These are phyloP conservation scores for Sinocyclocheilus maitianheensis DNA, from an alignment of 2,113 vertebrate species.

Conservation along the genomic window DNA sequence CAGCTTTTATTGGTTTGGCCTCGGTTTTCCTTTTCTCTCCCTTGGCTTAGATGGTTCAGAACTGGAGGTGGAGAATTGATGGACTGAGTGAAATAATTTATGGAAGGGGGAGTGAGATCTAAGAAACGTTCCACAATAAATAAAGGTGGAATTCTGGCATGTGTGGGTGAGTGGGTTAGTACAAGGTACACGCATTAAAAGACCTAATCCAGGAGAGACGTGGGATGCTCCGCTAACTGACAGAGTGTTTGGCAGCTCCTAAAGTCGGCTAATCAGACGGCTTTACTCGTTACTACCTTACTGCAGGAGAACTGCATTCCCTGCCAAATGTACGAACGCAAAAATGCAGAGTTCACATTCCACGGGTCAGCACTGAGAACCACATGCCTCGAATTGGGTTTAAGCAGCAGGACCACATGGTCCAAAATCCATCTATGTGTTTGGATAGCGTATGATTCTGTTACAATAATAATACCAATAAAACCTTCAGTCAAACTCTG, in stretches of 20 bases:
- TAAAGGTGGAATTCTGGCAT: slow-evolving; percentile 37
- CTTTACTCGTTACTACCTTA: slow-evolving; percentile 29
- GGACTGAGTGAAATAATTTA: slow-evolving; percentile 41
- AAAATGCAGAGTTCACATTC: slow-evolving; percentile 52
- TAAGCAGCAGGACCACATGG: slow-evolving; percentile 51
- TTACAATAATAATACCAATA: slow-evolving; percentile 26
- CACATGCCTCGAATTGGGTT: slow-evolving; percentile 45
- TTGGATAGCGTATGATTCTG: slow-evolving; percentile 47
- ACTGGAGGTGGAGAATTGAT: slow-evolving; percentile 33
- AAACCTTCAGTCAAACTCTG: slow-evolving; percentile 25
- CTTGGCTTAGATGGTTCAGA: slow-evolving; percentile 8
- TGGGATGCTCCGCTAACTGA: slow-evolving; percentile 46
- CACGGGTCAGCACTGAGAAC: slow-evolving; percentile 40
- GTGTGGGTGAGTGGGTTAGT: slow-evolving; percentile 10
- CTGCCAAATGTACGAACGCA: slow-evolving; percentile 37
- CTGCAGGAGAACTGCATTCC: slow-evolving; percentile 18
- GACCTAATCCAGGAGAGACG: slow-evolving; percentile 47
- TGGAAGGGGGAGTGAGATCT: slow-evolving; percentile 25
- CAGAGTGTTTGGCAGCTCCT: slow-evolving; percentile 51
- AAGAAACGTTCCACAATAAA: slow-evolving; percentile 46
- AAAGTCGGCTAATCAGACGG: slow-evolving; percentile 35
- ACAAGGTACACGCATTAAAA: slow-evolving; percentile 51
- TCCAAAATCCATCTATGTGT: slow-evolving; percentile 41
- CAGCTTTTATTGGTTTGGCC: slow-evolving; percentile 46
- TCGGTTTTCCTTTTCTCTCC: slow-evolving; percentile 40